Conservation (phyloP, 64 coral and sea anemone species). For the Montipora foliosa region DNA sequence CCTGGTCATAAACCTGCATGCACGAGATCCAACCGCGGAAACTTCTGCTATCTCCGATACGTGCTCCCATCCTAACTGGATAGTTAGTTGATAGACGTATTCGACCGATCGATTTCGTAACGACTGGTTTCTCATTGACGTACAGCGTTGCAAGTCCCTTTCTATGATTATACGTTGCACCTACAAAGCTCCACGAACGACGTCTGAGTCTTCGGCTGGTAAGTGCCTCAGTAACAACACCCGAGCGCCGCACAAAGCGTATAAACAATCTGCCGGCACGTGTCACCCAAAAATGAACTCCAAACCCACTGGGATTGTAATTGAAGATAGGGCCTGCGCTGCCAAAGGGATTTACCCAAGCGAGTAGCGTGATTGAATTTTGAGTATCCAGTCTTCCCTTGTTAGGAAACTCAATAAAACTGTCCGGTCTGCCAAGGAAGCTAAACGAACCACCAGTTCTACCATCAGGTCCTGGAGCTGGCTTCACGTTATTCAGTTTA, state of each 20-base stretch:
- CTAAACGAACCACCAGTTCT: constrained; percentile 61
- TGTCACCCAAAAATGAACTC: constrained; percentile 81
- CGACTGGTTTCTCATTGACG: constrained; percentile 46
- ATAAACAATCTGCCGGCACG: constrained; percentile 59
- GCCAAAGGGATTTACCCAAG: constrained; percentile 80
- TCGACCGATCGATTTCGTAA: constrained; percentile 40
- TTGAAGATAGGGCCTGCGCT: constrained; percentile 78
- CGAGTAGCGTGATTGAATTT: constrained; percentile 83
- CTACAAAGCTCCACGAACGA: constrained; percentile 79
- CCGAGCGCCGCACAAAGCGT: constrained; percentile 57
- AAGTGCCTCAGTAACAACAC: constrained; percentile 12
- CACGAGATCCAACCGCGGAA: constrained; percentile 84
- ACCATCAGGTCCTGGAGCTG: constrained; percentile 80
- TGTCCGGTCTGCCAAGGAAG: constrained; percentile 66
- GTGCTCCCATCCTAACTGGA: constrained; percentile 70
- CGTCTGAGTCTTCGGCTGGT: constrained; percentile 47
- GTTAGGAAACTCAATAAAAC: constrained; percentile 85
- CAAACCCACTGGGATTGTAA: constrained; percentile 70
- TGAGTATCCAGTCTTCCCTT: constrained; percentile 75
- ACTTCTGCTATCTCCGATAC: constrained; percentile 54
- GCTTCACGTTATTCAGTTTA: constrained; percentile 62
- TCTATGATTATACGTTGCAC: constrained; percentile 60
- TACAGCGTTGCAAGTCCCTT: constrained; percentile 64
- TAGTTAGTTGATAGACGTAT: constrained; percentile 72
- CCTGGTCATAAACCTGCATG: constrained; percentile 78